Evolutionary conservation across 2,888 invertebrate genomes (phyloP).

Genomic region (Sisyra nigra): DNA sequence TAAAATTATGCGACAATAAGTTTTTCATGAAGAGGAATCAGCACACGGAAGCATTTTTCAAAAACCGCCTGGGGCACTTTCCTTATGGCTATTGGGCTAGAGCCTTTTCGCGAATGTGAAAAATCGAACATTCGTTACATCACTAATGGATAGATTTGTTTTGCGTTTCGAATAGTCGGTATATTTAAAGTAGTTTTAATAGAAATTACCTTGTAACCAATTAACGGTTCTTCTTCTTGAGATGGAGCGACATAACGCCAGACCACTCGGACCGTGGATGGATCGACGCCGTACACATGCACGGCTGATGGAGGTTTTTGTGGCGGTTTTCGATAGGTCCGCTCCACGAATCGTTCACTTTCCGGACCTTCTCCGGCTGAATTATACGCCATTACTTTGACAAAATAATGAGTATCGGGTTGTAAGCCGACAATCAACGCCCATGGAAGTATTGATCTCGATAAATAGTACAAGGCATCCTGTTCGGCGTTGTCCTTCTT

Average conservation of each 20-base stretch:
- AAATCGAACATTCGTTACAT: too few relatives aligned
- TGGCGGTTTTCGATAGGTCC: constrained; percentile 82
- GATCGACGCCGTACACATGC: constrained; percentile 65
- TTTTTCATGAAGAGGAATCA: too few relatives aligned
- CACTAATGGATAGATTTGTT: too few relatives aligned
- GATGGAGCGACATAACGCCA: constrained; percentile 91
- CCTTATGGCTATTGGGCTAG: too few relatives aligned
- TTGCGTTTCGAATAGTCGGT: neutral
- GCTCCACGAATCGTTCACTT: constrained; percentile 74
- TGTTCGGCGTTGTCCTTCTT: constrained; percentile 56
- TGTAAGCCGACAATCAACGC: constrained; percentile 85
- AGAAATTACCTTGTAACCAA: constrained; percentile 88
- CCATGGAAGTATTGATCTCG: constrained; percentile 67
- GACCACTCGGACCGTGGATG: constrained; percentile 71
- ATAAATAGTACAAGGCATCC: constrained; percentile 68
- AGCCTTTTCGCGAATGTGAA: too few relatives aligned
- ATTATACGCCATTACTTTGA: constrained; percentile 91
- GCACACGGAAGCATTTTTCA: too few relatives aligned
- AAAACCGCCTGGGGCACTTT: too few relatives aligned
- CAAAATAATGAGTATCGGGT: constrained; percentile 83
- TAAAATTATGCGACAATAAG: too few relatives aligned
- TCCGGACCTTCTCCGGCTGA: constrained; percentile 92
- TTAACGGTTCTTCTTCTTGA: constrained; percentile 80
- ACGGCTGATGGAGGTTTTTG: constrained; percentile 91
- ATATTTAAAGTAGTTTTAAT: neutral